Conservation (phyloP, 2,113 vertebrate genomes). For the Aspiorhynchus laticeps region DNA sequence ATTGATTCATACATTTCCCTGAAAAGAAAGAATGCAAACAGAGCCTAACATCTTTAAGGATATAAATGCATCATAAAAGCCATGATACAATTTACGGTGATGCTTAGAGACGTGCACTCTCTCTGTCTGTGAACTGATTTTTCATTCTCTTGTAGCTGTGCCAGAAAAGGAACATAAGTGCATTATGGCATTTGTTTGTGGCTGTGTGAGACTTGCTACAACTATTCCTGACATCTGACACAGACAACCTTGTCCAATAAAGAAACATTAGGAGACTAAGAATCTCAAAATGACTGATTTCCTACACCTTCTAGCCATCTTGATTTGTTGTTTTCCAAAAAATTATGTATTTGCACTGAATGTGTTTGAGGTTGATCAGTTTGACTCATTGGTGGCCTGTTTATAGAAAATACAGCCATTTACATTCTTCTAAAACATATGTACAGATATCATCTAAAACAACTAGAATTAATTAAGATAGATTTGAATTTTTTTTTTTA, state of each 20-base stretch:
- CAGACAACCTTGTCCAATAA: not conserved
- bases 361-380: not conserved
- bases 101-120: constrained; percentile 13
- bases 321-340: not conserved
- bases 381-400: not conserved
- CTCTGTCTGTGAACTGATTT: constrained; percentile 13
- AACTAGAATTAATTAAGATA: not conserved
- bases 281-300: not conserved
- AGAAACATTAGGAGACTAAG: not conserved
- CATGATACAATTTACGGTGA: constrained; percentile 15
- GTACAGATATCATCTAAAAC: not conserved
- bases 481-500: too few relatives aligned
- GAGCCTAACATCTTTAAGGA: not conserved
- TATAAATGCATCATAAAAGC: not conserved
- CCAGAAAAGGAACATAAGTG: not conserved
- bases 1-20: not conserved
- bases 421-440: not conserved
- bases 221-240: not conserved
- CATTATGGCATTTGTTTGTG: not conserved
- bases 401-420: not conserved
- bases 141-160: not conserved
- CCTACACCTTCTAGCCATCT: not conserved
- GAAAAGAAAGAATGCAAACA: not conserved
- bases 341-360: not conserved
- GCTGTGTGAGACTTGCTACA: not conserved